Conservation (phyloP, 2,113 vertebrate species). For the Chlorodrepanis virens region DNA sequence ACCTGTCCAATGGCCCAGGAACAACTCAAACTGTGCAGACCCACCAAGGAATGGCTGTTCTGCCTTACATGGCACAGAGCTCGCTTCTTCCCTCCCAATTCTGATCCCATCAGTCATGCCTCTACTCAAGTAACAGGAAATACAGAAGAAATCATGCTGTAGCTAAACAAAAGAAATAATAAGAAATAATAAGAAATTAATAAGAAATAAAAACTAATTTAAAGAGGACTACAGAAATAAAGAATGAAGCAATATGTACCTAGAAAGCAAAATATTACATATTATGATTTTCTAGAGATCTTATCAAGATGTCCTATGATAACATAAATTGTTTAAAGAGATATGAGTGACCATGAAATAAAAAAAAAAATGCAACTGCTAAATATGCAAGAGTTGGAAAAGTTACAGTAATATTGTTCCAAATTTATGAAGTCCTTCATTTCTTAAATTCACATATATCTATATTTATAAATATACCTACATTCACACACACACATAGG, state of each 20-base stretch:
- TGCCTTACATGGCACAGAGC: not conserved
- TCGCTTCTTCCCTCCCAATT: not conserved
- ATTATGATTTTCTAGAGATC: not conserved
- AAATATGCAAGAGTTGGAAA: not conserved
- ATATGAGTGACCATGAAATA: accelerated
- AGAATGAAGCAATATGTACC: not conserved
- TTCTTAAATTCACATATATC: not conserved
- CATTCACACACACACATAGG: accelerated
- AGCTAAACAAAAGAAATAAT: not conserved
- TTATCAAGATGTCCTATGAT: not conserved
- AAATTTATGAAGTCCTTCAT: not conserved
- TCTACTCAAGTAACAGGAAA: not conserved
- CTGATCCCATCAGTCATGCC: not conserved
- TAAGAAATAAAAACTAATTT: not conserved
- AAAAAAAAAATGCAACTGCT: not conserved
- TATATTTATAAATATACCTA: not conserved
- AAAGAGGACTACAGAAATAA: not conserved
- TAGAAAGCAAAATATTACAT: not conserved
- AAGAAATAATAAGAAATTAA: not conserved
- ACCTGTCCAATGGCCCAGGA: not conserved
- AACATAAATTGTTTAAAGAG: not conserved
- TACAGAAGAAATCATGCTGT: not conserved
- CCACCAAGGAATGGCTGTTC: accelerated
- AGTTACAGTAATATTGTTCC: not conserved
- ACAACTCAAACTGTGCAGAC: not conserved